These are phyloP conservation scores for Apis florea DNA, from an alignment of 1,140 invertebrate genomes.

Conservation along the genomic window DNA sequence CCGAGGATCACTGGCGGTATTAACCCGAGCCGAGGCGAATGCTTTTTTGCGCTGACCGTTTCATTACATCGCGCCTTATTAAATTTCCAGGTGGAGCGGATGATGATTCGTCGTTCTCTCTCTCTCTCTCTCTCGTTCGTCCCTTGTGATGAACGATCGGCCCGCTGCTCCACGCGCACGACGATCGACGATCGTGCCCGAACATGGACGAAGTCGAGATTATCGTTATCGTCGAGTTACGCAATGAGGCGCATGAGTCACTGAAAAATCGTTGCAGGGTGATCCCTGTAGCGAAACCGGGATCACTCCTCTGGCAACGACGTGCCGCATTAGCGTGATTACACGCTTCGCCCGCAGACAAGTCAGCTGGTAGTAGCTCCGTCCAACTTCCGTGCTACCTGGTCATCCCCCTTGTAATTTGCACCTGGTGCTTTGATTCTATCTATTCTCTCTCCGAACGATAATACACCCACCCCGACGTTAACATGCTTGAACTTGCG, in stretches of 20 bases:
- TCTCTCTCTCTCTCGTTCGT: slow-evolving; percentile 7
- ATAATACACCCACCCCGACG: slow-evolving; percentile 50
- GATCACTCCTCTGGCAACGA: slow-evolving; percentile 56
- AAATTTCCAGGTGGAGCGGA: slow-evolving; percentile 31
- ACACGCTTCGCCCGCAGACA: slow-evolving; percentile 61
- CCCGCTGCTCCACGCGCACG: slow-evolving; percentile 12
- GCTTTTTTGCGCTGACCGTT: slow-evolving; percentile 9
- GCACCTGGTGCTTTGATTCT: slow-evolving; percentile 80
- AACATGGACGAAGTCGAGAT: slow-evolving; percentile 36
- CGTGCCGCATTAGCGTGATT: slow-evolving; percentile 78
- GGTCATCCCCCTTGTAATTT: slow-evolving; percentile 74
- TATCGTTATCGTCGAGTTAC: slow-evolving; percentile 63
- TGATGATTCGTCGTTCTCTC: slow-evolving; percentile 30
- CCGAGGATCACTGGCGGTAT: neutral
- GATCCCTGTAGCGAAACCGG: slow-evolving; percentile 62
- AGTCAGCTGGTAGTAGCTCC: slow-evolving; percentile 72
- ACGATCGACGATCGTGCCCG: slow-evolving; percentile 46
- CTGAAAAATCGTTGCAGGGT: slow-evolving; percentile 51
- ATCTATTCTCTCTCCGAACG: slow-evolving; percentile 64
- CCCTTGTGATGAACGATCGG: slow-evolving; percentile 31
- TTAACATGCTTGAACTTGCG: neutral
- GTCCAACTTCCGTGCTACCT: slow-evolving; percentile 67
- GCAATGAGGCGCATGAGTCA: slow-evolving; percentile 62
- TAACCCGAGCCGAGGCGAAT: neutral
- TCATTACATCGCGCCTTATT: slow-evolving; percentile 20